phyloP scores from a whole-genome alignment of 2,888 invertebrate genomes.

The Stenodera caucasica region DNA sequence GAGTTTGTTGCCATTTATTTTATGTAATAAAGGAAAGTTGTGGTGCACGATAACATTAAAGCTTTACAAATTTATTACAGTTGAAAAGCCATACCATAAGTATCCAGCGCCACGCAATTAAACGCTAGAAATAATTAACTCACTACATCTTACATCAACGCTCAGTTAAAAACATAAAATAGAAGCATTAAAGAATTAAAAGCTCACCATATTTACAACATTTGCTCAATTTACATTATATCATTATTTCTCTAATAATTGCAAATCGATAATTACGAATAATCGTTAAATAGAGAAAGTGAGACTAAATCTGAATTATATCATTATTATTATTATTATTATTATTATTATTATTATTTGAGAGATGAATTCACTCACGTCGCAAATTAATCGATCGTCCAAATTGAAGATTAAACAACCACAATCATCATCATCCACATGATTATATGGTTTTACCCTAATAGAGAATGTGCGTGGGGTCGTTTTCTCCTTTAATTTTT shows the following conservation, averaged over 20 bases:
- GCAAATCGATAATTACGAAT: background rate
- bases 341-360: no score
- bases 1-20: constrained; percentile 8
- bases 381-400: background rate
- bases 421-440: background rate
- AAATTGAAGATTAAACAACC: background rate
- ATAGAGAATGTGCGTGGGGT: background rate
- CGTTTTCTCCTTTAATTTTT: background rate
- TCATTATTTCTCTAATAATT: background rate
- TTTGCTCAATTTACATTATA: no score
- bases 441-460: background rate
- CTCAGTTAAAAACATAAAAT: constrained; percentile 18
- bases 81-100: constrained; percentile 22
- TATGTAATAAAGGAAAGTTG: constrained; percentile 8
- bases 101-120: constrained; percentile 28
- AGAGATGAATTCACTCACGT: no score
- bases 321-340: no score
- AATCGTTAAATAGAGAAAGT: background rate
- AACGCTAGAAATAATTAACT: constrained; percentile 30
- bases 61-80: constrained; percentile 20
- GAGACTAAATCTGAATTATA: background rate
- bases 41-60: constrained; percentile 13
- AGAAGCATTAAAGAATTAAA: background rate
- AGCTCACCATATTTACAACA: no score
- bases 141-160: constrained; percentile 29